These are phyloP conservation scores for Cheilosia urbana DNA, from an alignment of 2,888 invertebrate species.

Conservation along the genomic window DNA sequence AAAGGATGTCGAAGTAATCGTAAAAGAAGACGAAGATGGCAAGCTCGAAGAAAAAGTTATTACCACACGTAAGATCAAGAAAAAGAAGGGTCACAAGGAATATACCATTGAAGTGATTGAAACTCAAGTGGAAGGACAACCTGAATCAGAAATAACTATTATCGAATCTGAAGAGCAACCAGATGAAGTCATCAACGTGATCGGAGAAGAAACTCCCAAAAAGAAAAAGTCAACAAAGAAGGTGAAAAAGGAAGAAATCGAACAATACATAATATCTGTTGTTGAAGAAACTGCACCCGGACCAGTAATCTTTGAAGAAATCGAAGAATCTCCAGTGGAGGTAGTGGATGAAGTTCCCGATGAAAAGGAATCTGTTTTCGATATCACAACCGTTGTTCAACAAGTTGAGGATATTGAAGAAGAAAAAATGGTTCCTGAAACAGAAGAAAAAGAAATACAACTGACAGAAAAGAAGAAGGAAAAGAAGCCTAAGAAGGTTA, in stretches of 20 bases:
- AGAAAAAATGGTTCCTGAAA: conserved; percentile 60
- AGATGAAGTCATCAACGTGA: conserved; percentile 54
- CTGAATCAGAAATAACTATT: conserved; percentile 82
- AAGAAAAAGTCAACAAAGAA: conserved; percentile 78
- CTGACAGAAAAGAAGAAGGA: conserved; percentile 65
- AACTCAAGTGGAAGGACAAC: conserved; percentile 82
- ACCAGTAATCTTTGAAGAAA: conserved; percentile 78
- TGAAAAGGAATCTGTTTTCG: conserved; percentile 81
- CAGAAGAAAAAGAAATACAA: conserved; percentile 76
- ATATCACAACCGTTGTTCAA: conserved; percentile 71
- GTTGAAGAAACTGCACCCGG: conserved; percentile 80
- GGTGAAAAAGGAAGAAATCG: conserved; percentile 78
- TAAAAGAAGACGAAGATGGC: conserved; percentile 79
- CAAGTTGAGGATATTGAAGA: conserved; percentile 79
- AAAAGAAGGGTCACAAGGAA: conserved; percentile 83
- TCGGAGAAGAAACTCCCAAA: conserved; percentile 67
- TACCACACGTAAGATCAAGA: conserved; percentile 80
- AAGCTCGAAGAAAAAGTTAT: conserved; percentile 81
- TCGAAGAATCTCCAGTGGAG: conserved; percentile 74
- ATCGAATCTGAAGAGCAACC: conserved; percentile 77
- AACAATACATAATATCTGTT: conserved; percentile 80
- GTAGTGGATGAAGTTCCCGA: conserved; percentile 77
- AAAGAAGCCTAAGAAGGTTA: conserved; percentile 84
- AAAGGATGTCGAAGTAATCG: conserved; percentile 69
- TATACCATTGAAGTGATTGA: conserved; percentile 84